Evolutionary conservation across 2,888 invertebrate genomes (phyloP), one percentile per base, ranked within the genome.

Genomic region (Watsonalla cultraria): DNA sequence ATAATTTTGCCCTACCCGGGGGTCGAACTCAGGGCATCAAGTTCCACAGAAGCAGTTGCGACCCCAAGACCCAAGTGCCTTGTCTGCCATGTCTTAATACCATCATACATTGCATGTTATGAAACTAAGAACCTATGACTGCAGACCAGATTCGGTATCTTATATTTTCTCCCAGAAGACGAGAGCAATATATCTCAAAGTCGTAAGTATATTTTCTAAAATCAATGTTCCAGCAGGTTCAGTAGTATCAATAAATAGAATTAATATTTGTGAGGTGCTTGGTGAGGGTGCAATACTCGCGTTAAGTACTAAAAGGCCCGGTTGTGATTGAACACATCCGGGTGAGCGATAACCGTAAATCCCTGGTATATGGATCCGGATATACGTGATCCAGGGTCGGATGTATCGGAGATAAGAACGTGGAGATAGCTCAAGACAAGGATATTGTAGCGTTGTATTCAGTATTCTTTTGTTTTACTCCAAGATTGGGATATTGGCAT

Each of bases 311-410:
- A 82, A 83, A 80, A 79, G 78, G 67, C 75, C 71, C 60, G 82
- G 89, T 87, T 89, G 87, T 88, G 90, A 90, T 90, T 90, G 90
- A 89, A 86, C 84, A 81, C 80, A 81, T 82, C 80, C 83, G 75
- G 80, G 82, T 76, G 78, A 84, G 83, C 85, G 83, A 91, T 91
- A 91, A 91, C 84, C 90, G 86, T 91, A 91, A 91, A 90, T 91
- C 86, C 86, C 76, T 81, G 73, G 69, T 68, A 76, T 74, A 75
- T 75, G 73, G 72, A 71, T 74, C 74, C 74, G 74, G 77, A 62
- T 67, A 65, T 65, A 67, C 60, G 62, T 62, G 54, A 53, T 56
- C 62, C 77, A 77, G 79, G 68, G 77, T 57, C 56, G 67, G 70
- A 58, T 65, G 57, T 55, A 6, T 52, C 39, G 35, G 56, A 60